phyloP scores from a whole-genome alignment of 1,140 invertebrate genomes.

The Dolichoris vasculosae region DNA sequence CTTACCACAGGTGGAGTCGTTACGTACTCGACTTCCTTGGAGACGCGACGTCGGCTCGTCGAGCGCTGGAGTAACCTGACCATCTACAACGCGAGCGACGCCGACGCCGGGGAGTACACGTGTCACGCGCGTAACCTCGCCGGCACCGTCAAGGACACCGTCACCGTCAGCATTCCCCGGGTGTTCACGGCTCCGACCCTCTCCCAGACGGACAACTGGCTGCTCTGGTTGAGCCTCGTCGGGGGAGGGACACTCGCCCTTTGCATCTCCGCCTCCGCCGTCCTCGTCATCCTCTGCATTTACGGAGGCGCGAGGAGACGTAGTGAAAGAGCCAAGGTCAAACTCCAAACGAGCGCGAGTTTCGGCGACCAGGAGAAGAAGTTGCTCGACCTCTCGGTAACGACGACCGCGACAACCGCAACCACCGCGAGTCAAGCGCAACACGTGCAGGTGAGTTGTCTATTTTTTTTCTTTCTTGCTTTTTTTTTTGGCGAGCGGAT shows the following conservation, averaged over 20 bases:
- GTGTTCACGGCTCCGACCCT: conserved; percentile 80
- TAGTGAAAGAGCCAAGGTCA: conserved; percentile 76
- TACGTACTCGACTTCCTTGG: conserved; percentile 60
- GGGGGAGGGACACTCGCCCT: conserved; percentile 74
- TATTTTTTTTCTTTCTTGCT: too few species aligned
- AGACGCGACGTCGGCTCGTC: conserved; percentile 60
- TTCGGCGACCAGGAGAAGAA: conserved; percentile 91
- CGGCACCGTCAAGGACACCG: conserved; percentile 81
- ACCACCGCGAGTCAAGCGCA: background rate
- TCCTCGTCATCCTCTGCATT: conserved; percentile 76
- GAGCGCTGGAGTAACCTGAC: conserved; percentile 84
- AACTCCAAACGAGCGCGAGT: conserved; percentile 83
- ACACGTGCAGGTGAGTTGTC: conserved; percentile 12
- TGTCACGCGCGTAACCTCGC: conserved; percentile 86
- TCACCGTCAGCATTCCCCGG: conserved; percentile 82
- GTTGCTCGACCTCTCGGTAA: conserved; percentile 84
- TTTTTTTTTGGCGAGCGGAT: too few species aligned
- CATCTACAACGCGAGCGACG: conserved; percentile 82
- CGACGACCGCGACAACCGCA: conserved; percentile 79
- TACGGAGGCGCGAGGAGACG: conserved; percentile 75
- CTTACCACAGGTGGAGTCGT: conserved; percentile 46
- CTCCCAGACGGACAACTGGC: conserved; percentile 78
- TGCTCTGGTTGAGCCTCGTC: conserved; percentile 77
- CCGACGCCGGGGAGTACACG: conserved; percentile 87
- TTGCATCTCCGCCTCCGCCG: conserved; percentile 73